These are phyloP conservation scores for Copsychus sechellarum DNA, from an alignment of 2,113 vertebrate genomes.

Conservation along the genomic window DNA sequence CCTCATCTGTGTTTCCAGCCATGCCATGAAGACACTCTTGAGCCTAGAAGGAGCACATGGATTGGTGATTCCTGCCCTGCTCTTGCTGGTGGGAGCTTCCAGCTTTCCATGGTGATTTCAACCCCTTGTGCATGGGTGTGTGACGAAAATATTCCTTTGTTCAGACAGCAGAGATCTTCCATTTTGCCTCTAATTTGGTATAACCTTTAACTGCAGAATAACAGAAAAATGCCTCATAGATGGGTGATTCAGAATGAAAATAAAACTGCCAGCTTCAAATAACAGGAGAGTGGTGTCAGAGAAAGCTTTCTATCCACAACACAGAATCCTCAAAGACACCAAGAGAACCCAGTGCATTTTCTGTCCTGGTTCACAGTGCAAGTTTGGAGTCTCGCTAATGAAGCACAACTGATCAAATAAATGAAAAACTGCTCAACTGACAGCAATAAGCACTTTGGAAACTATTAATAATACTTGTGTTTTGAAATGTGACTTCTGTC, in stretches of 20 bases:
- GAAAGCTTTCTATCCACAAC: background rate
- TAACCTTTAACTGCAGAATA: background rate
- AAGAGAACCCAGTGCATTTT: background rate
- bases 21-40: background rate
- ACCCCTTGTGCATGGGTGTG: rapidly evolving
- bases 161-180: background rate
- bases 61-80: background rate
- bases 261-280: background rate
- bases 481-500: background rate
- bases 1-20: background rate
- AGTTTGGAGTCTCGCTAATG: background rate
- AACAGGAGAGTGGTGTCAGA: background rate
- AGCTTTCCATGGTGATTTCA: background rate
- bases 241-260: background rate
- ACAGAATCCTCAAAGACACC: background rate
- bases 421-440: background rate
- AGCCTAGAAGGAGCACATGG: background rate
- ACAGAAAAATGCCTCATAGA: background rate
- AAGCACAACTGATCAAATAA: background rate
- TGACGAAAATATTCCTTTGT: background rate
- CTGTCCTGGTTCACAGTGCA: background rate
- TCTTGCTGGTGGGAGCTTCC: background rate
- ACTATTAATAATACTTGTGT: background rate
- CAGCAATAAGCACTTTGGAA: background rate
- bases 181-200: background rate